Evolutionary conservation across 2,113 vertebrate species (phyloP).

Genomic region (Poecilia latipinna): DNA sequence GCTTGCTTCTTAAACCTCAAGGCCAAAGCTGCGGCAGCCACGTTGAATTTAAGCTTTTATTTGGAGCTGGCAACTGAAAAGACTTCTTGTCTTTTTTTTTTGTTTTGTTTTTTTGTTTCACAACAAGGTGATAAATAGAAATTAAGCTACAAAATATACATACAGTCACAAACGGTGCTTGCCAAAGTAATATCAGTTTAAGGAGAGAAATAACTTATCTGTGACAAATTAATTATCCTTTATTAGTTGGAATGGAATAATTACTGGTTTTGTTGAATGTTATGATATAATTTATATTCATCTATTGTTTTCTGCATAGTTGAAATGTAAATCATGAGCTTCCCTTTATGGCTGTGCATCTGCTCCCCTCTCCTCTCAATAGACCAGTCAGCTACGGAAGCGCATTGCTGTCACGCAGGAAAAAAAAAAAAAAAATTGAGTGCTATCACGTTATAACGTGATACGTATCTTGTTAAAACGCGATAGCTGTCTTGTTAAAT

Average conservation of each 20-base stretch:
- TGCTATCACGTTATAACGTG: too few relatives aligned
- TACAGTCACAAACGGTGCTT: not conserved
- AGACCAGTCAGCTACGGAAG: too few relatives aligned
- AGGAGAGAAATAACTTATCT: not conserved
- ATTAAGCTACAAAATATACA: not conserved
- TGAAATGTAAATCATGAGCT: not conserved
- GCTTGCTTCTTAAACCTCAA: slow-evolving; percentile 9
- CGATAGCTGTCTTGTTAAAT: too few relatives aligned
- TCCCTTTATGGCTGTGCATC: not conserved
- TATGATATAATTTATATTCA: not conserved
- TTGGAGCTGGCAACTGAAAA: not conserved
- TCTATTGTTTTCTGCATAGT: not conserved
- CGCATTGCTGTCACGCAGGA: too few relatives aligned
- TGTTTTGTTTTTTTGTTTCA: not conserved
- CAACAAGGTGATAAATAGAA: not conserved
- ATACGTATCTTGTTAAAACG: too few relatives aligned
- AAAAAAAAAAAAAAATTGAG: too few relatives aligned
- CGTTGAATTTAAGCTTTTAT: not conserved
- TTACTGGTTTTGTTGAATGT: not conserved
- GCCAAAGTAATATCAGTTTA: not conserved
- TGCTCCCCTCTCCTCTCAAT: too few relatives aligned
- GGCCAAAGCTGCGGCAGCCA: slow-evolving; percentile 3
- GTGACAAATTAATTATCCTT: not conserved
- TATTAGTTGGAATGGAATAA: not conserved
- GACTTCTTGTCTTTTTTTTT: not conserved